Conservation (phyloP, 2,797 vertebrate species). For the Fratercula arctica region DNA sequence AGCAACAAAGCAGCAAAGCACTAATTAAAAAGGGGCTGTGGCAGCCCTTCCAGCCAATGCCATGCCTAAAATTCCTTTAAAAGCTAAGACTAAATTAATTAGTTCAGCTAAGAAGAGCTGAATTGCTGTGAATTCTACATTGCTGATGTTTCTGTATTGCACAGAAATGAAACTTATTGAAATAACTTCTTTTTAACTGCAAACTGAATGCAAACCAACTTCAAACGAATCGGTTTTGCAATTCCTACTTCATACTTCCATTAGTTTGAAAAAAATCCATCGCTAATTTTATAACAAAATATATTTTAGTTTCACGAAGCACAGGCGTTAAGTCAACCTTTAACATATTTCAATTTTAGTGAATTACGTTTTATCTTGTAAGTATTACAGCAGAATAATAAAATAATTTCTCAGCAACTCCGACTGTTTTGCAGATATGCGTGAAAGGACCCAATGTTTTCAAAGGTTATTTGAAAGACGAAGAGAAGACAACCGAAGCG, state of each 20-base stretch:
- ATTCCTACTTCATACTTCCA: background rate
- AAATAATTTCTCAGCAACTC: background rate
- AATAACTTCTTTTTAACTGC: background rate
- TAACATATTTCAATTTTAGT: background rate
- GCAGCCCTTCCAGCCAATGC: background rate
- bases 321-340: background rate
- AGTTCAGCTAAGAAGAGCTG: background rate
- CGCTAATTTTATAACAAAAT: background rate
- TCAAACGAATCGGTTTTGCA: background rate
- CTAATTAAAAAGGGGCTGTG: background rate
- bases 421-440: conserved; percentile 84
- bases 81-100: background rate
- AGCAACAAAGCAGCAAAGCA: background rate
- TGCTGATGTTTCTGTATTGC: background rate
- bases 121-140: background rate
- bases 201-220: background rate
- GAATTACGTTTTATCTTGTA: background rate
- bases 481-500: conserved; percentile 87
- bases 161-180: background rate
- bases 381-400: background rate
- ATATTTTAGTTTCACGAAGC: background rate
- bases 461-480: conserved; percentile 96
- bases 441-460: conserved; percentile 98
- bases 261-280: background rate
- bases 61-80: background rate